These are phyloP conservation scores for Crossocerus cetratus DNA, from an alignment of 2,888 invertebrate genomes.

Conservation along the genomic window DNA sequence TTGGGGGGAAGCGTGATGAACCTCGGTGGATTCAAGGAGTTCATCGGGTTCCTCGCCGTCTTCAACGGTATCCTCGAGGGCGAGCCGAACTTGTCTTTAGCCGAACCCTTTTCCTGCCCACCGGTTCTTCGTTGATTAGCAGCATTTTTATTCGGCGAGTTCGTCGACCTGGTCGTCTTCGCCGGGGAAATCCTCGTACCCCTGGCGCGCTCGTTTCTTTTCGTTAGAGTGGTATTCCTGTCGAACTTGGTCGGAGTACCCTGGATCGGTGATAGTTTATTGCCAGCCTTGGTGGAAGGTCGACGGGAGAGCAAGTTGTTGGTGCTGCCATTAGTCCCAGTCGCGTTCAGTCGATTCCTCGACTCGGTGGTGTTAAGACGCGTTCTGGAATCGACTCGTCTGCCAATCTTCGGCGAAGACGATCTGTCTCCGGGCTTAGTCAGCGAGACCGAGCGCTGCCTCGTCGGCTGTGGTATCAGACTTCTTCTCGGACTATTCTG, in stretches of 20 bases:
- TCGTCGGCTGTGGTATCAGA: constrained; percentile 71
- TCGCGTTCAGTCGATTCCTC: constrained; percentile 41
- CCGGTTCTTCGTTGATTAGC: constrained; percentile 30
- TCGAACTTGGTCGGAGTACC: constrained; percentile 70
- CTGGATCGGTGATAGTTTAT: constrained; percentile 68
- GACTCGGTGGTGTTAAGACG: constrained; percentile 43
- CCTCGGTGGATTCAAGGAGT: constrained; percentile 37
- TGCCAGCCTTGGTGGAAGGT: constrained; percentile 24
- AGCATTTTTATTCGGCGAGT: constrained; percentile 46
- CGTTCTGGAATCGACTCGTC: constrained; percentile 58
- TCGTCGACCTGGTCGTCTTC: constrained; percentile 42
- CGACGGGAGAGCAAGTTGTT: constrained; percentile 39
- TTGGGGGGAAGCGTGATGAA: constrained; percentile 30
- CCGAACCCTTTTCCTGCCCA: constrained; percentile 30
- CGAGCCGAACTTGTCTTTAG: constrained; percentile 54
- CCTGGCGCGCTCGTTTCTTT: constrained; percentile 31
- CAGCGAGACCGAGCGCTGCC: constrained; percentile 67
- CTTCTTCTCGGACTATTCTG: constrained; percentile 73
- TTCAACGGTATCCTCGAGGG: constrained; percentile 72
- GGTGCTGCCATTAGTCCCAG: constrained; percentile 26
- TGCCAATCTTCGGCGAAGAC: constrained; percentile 66
- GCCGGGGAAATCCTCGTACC: constrained; percentile 34
- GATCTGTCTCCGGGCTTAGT: constrained; percentile 61
- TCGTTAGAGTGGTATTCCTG: constrained; percentile 22
- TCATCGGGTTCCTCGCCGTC: constrained; percentile 47